Conservation (phyloP, 2,888 invertebrate species). For the Colostygia pectinataria region DNA sequence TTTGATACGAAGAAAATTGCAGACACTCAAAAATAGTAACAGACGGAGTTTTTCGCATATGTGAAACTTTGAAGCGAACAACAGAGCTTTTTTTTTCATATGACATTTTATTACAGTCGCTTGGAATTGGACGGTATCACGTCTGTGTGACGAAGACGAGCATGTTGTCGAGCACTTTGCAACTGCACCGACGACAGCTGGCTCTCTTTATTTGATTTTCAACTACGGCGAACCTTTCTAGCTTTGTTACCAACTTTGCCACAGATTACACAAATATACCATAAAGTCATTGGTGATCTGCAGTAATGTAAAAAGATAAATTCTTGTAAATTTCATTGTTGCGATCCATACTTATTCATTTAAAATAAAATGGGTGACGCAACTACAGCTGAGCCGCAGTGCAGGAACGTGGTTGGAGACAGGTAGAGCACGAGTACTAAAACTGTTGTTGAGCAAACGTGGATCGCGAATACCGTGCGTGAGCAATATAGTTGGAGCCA, state of each 20-base stretch:
- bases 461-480: constrained; percentile 59
- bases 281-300: background rate
- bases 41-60: constrained; percentile 28
- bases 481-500: constrained; percentile 63
- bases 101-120: constrained; percentile 47
- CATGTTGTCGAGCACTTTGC: constrained; percentile 55
- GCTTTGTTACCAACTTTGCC: constrained; percentile 56
- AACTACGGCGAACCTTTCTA: constrained; percentile 58
- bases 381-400: constrained; percentile 14
- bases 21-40: constrained; percentile 35
- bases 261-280: constrained; percentile 35
- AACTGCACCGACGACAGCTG: constrained; percentile 69
- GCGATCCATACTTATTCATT: too few relatives aligned
- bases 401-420: constrained; percentile 45
- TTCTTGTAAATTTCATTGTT: too few relatives aligned
- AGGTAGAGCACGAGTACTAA: constrained; percentile 49
- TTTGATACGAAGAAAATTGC: constrained; percentile 31
- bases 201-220: constrained; percentile 72
- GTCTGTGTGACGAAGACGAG: constrained; percentile 63
- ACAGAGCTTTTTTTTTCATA: constrained; percentile 40
- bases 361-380: constrained; percentile 1
- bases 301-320: too few relatives aligned
- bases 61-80: constrained; percentile 29
- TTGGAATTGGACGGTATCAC: constrained; percentile 54
- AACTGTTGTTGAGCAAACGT: constrained; percentile 55